phyloP scores from a whole-genome alignment of 2,797 vertebrate species.

The Antennarius maculatus region DNA sequence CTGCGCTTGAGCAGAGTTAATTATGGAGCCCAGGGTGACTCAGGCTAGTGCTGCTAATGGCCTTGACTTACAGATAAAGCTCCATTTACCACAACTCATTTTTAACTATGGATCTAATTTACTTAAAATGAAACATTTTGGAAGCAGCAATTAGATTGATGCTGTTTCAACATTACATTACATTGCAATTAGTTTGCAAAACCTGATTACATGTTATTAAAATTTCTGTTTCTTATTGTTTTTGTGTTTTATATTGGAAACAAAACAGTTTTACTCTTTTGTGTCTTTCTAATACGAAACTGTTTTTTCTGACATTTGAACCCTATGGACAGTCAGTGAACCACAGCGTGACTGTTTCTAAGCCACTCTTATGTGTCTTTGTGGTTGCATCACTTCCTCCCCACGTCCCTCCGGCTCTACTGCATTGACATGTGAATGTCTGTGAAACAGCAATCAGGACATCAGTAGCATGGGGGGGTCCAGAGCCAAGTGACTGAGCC shows the following conservation, averaged over 20 bases:
- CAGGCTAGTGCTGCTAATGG: conserved; percentile 91
- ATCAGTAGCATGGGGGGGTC: conserved; percentile 38
- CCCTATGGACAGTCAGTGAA: conserved; percentile 66
- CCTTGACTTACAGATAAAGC: conserved; percentile 94
- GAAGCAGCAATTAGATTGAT: conserved; percentile 88
- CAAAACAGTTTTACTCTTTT: conserved; percentile 28
- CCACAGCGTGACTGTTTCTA: conserved; percentile 62
- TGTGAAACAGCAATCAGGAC: conserved; percentile 64
- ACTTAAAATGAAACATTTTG: conserved; percentile 95
- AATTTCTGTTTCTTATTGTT: neutral
- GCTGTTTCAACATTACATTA: conserved; percentile 61
- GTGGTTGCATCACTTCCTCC: conserved; percentile 76
- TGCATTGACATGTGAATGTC: conserved; percentile 56
- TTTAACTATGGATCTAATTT: conserved; percentile 93
- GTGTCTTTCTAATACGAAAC: conserved; percentile 32
- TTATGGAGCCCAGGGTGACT: conserved; percentile 91
- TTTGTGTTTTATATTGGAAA: conserved; percentile 31
- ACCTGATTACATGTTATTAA: conserved; percentile 13
- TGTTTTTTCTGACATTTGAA: conserved; percentile 68
- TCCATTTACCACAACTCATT: conserved; percentile 89
- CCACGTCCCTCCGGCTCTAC: conserved; percentile 38
- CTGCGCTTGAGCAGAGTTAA: conserved; percentile 96
- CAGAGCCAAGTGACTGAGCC: conserved; percentile 40
- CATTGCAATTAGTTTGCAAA: conserved; percentile 2
- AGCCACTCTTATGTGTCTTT: conserved; percentile 58